Conservation (phyloP, 1,140 invertebrate species). For the Nephila pilipes region DNA sequence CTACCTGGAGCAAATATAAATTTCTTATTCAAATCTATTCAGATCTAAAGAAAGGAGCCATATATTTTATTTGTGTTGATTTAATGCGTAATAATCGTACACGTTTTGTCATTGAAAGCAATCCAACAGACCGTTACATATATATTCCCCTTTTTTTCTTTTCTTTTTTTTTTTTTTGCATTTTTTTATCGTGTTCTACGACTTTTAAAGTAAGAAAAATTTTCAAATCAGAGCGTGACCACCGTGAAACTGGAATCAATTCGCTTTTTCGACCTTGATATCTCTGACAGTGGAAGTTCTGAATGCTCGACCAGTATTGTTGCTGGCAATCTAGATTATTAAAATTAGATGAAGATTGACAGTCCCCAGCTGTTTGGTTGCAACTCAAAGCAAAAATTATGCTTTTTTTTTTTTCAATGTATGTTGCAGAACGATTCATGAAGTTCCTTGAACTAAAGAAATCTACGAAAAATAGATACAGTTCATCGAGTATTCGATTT, state of each 20-base stretch:
- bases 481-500: not conserved
- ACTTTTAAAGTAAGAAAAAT: conserved; percentile 17
- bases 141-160: too few relatives aligned
- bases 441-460: not conserved
- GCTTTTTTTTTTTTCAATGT: too few relatives aligned
- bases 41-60: not conserved
- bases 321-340: not conserved
- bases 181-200: not conserved
- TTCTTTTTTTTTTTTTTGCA: too few relatives aligned
- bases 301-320: conserved; percentile 21
- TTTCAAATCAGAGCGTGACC: conserved; percentile 48
- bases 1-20: conserved; percentile 7
- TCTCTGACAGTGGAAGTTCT: not conserved
- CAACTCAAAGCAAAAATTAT: not conserved
- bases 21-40: conserved; percentile 24
- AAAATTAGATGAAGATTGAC: conserved; percentile 44
- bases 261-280: conserved; percentile 33
- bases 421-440: not conserved
- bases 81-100: conserved; percentile 28
- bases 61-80: not conserved
- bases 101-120: conserved; percentile 27
- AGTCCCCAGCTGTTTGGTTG: not conserved
- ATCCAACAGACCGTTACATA: not conserved
- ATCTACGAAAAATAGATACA: not conserved
- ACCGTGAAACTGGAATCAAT: not conserved